Evolutionary conservation across 2,888 invertebrate genomes (phyloP).

Genomic region (Smittia sp.): DNA sequence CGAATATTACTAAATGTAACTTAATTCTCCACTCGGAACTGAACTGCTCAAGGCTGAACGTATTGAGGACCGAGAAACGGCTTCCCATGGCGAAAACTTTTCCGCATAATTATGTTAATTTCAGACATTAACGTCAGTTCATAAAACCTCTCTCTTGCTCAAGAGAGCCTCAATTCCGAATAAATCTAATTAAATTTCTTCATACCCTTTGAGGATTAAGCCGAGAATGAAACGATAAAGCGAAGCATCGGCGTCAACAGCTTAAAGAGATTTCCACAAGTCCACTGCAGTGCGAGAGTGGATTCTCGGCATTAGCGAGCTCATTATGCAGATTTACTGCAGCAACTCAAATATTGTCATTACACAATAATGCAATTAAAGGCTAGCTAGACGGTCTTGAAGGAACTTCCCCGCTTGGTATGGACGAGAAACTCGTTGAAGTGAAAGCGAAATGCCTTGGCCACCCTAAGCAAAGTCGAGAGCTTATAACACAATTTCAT

Average conservation of each 20-base stretch:
- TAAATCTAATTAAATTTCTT: slow-evolving; percentile 8
- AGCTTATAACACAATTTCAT: no score
- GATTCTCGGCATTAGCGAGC: neutral
- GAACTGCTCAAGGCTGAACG: neutral
- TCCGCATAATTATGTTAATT: neutral
- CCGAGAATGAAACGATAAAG: neutral
- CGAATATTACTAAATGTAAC: no score
- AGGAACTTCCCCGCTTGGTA: no score
- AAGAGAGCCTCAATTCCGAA: neutral
- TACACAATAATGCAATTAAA: no score
- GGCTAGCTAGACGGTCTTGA: no score
- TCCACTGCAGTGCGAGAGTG: neutral
- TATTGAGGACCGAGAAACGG: neutral
- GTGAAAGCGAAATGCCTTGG: no score
- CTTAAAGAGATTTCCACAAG: neutral
- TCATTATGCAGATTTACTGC: slow-evolving; percentile 3
- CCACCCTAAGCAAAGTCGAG: no score
- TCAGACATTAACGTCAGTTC: neutral
- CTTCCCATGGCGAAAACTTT: neutral
- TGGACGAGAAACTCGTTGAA: no score
- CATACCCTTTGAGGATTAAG: neutral
- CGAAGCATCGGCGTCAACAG: neutral
- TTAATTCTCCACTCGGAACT: neutral
- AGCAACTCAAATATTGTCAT: neutral
- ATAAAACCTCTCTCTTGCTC: neutral